phyloP scores from a whole-genome alignment of 2,888 invertebrate species.

The Reticulitermes lucifugus region DNA sequence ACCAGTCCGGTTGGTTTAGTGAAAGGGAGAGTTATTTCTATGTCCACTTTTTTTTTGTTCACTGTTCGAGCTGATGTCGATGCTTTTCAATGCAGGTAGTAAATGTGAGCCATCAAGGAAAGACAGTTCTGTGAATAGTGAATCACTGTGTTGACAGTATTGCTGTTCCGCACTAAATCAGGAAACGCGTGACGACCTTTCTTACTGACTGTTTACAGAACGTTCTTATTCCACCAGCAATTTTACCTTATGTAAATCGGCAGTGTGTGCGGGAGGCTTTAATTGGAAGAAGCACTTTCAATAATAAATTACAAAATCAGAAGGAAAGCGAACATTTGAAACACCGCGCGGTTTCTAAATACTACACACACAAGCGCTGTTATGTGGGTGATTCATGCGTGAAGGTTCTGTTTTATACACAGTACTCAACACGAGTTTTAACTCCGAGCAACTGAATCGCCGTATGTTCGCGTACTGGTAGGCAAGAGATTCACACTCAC shows the following conservation, averaged over 20 bases:
- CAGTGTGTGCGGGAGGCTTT: too few relatives aligned
- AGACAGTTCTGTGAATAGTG: not conserved
- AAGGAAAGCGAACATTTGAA: not conserved
- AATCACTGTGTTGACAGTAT: not conserved
- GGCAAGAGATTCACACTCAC: constrained; percentile 3
- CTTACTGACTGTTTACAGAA: not conserved
- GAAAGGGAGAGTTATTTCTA: not conserved
- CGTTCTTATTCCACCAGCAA: not conserved
- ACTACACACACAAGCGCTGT: not conserved
- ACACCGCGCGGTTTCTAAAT: not conserved
- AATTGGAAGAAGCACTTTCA: not conserved
- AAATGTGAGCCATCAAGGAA: not conserved
- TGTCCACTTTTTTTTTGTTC: not conserved
- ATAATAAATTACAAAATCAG: not conserved
- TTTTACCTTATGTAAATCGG: not conserved
- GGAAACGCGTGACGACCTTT: not conserved
- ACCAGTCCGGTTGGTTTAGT: not conserved
- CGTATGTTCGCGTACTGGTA: constrained; percentile 1
- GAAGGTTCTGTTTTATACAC: not conserved
- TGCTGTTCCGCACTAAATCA: not conserved
- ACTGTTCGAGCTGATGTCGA: not conserved
- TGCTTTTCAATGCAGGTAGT: constrained; percentile 6
- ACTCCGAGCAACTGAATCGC: not conserved
- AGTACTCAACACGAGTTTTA: not conserved
- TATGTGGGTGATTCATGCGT: not conserved